Evolutionary conservation across 2,797 vertebrate species (phyloP).

Genomic region (Gouania willdenowi): DNA sequence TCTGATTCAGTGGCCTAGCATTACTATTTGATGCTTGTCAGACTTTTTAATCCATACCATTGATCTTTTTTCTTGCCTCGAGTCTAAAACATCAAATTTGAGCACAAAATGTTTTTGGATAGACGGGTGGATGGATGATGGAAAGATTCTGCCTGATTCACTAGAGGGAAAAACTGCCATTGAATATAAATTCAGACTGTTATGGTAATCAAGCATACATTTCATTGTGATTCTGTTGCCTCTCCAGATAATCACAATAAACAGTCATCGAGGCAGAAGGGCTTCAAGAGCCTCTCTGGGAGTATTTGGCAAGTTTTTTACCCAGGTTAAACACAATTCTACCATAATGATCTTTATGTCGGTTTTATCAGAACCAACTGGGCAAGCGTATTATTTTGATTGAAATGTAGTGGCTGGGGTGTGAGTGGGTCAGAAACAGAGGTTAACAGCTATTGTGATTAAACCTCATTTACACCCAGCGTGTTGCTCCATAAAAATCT

Average conservation of each 20-base stretch:
- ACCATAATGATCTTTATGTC: conserved; percentile 50
- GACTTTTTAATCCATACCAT: too few relatives aligned
- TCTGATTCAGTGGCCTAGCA: too few relatives aligned
- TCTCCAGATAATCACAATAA: conserved; percentile 17
- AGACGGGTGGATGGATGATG: too few relatives aligned
- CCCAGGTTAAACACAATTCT: conserved; percentile 42
- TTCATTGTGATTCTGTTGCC: neutral
- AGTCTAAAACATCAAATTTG: too few relatives aligned
- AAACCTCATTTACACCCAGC: conserved; percentile 31
- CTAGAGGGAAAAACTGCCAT: too few relatives aligned
- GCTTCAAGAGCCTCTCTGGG: conserved; percentile 17
- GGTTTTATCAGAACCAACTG: conserved; percentile 25
- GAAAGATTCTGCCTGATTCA: too few relatives aligned
- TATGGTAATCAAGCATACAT: too few relatives aligned
- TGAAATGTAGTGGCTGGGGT: conserved; percentile 36
- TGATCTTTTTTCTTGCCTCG: too few relatives aligned
- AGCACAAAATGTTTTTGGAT: too few relatives aligned
- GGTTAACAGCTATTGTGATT: conserved; percentile 38
- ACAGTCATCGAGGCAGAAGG: neutral
- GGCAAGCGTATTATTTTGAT: conserved; percentile 36
- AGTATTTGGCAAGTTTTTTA: conserved; percentile 28
- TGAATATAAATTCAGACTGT: too few relatives aligned
- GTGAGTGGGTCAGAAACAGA: conserved; percentile 19
- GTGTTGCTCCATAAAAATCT: conserved; percentile 19
- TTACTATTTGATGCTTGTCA: too few relatives aligned